phyloP scores from a whole-genome alignment of 1,140 invertebrate genomes.

The Zaprionus ornatus region DNA sequence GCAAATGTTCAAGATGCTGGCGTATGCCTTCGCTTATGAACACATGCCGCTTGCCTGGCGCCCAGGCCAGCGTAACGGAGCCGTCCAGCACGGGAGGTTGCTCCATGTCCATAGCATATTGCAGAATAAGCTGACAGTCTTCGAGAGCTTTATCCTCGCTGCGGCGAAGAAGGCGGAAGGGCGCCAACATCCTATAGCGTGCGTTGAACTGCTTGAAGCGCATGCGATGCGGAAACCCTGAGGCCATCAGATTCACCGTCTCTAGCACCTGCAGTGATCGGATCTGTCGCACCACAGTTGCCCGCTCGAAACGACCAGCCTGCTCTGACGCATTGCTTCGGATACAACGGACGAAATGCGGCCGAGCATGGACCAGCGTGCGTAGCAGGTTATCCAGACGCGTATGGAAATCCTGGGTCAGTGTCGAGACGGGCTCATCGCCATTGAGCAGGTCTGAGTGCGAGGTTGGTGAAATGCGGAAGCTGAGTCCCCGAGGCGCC shows the following conservation, averaged over 20 bases:
- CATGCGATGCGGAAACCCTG: slow-evolving; percentile 96
- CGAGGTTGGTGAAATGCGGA: slow-evolving; percentile 95
- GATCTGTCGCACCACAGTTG: slow-evolving; percentile 91
- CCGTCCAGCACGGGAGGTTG: slow-evolving; percentile 83
- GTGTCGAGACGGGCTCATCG: slow-evolving; percentile 94
- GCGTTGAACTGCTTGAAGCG: slow-evolving; percentile 96
- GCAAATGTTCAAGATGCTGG: slow-evolving; percentile 92
- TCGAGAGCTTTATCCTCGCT: slow-evolving; percentile 92
- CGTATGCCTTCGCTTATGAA: slow-evolving; percentile 97
- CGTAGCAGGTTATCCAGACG: slow-evolving; percentile 95
- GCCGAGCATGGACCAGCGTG: slow-evolving; percentile 95
- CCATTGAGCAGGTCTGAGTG: slow-evolving; percentile 94
- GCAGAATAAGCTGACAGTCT: slow-evolving; percentile 91
- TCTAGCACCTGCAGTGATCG: slow-evolving; percentile 96
- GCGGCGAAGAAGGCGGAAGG: slow-evolving; percentile 89
- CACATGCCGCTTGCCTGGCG: slow-evolving; percentile 95
- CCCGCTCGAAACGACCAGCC: slow-evolving; percentile 91
- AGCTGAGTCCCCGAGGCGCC: slow-evolving; percentile 92
- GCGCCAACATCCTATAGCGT: slow-evolving; percentile 92
- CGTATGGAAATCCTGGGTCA: slow-evolving; percentile 97
- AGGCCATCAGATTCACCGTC: slow-evolving; percentile 97
- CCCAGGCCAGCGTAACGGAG: slow-evolving; percentile 85
- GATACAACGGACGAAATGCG: slow-evolving; percentile 96
- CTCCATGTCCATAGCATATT: slow-evolving; percentile 85
- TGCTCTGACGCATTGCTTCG: slow-evolving; percentile 92